Conservation (phyloP, 2,888 invertebrate genomes). For the Oasisia sp. region DNA sequence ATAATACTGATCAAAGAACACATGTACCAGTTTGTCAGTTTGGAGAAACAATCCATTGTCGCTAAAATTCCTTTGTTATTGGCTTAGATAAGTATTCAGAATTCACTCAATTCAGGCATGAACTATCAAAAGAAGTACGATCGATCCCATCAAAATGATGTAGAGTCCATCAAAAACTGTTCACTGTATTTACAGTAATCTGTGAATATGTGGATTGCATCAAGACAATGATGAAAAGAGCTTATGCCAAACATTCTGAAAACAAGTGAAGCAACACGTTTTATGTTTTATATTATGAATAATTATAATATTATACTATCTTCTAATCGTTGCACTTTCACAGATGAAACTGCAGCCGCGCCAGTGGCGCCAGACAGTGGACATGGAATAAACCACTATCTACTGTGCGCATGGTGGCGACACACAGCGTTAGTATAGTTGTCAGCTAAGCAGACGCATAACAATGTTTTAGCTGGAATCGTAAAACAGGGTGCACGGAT, state of each 20-base stretch:
- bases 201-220: neutral
- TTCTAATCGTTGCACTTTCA: neutral
- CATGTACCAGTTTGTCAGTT: too few relatives aligned
- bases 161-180: neutral
- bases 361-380: neutral
- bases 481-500: neutral
- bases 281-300: neutral
- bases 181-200: neutral
- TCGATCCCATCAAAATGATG: neutral
- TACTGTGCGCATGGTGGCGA: neutral
- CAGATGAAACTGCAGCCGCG: neutral
- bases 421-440: neutral
- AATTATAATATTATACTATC: neutral
- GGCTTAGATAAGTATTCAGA: too few relatives aligned
- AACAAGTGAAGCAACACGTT: too few relatives aligned
- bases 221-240: neutral
- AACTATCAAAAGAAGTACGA: too few relatives aligned
- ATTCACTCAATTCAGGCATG: too few relatives aligned
- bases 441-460: neutral
- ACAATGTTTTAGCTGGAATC: too few relatives aligned
- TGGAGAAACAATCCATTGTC: too few relatives aligned
- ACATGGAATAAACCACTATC: neutral
- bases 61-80: too few relatives aligned
- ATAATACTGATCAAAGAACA: too few relatives aligned
- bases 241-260: neutral